Evolutionary conservation across 2,797 vertebrate species (phyloP).

Genomic region (Xenentodon cancila): DNA sequence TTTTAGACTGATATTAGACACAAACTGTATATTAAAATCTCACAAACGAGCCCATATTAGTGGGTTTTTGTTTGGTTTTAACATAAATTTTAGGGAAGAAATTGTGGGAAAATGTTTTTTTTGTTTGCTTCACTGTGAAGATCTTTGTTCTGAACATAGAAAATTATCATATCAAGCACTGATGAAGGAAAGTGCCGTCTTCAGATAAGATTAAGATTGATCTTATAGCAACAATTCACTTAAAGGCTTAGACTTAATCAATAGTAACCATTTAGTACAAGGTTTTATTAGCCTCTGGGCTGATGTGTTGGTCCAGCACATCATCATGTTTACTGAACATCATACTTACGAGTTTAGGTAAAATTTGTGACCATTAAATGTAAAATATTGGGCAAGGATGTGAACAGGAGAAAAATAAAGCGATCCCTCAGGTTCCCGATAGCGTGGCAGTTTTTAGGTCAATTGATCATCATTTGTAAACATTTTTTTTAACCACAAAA

Average conservation of each 20-base stretch:
- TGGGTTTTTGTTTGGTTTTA: too few relatives aligned
- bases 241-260: slow-evolving; percentile 71
- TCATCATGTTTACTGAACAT: slow-evolving; percentile 42
- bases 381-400: slow-evolving; percentile 10
- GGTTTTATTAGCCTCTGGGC: slow-evolving; percentile 61
- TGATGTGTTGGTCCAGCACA: slow-evolving; percentile 44
- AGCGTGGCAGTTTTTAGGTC: not conserved
- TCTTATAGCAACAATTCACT: slow-evolving; percentile 72
- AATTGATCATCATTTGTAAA: slow-evolving; percentile 1
- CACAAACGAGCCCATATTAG: too few relatives aligned
- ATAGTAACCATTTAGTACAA: slow-evolving; percentile 71
- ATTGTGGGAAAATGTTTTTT: not conserved
- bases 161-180: slow-evolving; percentile 21
- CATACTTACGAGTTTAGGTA: slow-evolving; percentile 33
- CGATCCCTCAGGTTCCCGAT: not conserved
- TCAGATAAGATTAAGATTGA: slow-evolving; percentile 72
- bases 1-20: too few relatives aligned
- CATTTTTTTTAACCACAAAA: slow-evolving; percentile 5
- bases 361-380: slow-evolving; percentile 37
- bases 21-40: too few relatives aligned
- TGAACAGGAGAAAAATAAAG: slow-evolving; percentile 10
- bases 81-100: not conserved
- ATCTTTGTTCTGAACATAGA: slow-evolving; percentile 29
- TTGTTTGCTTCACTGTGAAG: slow-evolving; percentile 4
- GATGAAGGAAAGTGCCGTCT: slow-evolving; percentile 36